These are phyloP conservation scores for Brachionus sp. DNA, from an alignment of 1,140 invertebrate genomes.

Conservation along the genomic window DNA sequence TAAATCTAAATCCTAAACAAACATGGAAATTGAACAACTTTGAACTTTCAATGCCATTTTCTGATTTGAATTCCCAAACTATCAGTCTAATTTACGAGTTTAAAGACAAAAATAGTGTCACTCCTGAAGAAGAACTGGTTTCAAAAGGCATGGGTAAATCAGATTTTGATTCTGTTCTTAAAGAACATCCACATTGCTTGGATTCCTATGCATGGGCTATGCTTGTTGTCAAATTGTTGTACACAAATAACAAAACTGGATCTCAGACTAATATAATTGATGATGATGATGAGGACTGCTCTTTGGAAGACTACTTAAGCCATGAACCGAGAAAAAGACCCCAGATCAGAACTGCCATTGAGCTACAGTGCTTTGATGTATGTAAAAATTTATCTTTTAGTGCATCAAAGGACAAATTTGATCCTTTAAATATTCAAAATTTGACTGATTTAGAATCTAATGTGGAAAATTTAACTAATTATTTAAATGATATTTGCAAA, in stretches of 20 bases:
- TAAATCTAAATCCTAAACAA: constrained; percentile 1
- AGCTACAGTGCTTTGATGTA: background rate
- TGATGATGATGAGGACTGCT: constrained; percentile 7
- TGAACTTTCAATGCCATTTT: constrained; percentile 1
- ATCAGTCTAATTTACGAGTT: background rate
- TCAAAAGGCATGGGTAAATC: background rate
- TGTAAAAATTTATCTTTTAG: background rate
- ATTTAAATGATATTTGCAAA: background rate
- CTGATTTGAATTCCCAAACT: background rate
- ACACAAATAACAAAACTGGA: background rate
- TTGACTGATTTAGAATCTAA: constrained; percentile 5
- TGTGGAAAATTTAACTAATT: background rate
- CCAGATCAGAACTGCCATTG: background rate
- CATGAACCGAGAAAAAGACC: constrained; percentile 2
- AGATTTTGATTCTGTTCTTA: background rate
- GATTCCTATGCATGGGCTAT: constrained; percentile 23
- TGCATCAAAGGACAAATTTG: background rate
- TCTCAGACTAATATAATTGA: constrained; percentile 14
- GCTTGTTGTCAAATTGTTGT: constrained; percentile 4
- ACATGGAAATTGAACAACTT: constrained; percentile 44
- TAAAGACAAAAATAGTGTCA: constrained; percentile 13
- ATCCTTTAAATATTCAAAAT: constrained; percentile 6
- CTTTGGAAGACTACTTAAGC: constrained; percentile 3
- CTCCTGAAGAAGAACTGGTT: constrained; percentile 15
- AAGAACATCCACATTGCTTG: background rate